Conservation (phyloP, 2,113 vertebrate species). For the Hippocampus comes region DNA sequence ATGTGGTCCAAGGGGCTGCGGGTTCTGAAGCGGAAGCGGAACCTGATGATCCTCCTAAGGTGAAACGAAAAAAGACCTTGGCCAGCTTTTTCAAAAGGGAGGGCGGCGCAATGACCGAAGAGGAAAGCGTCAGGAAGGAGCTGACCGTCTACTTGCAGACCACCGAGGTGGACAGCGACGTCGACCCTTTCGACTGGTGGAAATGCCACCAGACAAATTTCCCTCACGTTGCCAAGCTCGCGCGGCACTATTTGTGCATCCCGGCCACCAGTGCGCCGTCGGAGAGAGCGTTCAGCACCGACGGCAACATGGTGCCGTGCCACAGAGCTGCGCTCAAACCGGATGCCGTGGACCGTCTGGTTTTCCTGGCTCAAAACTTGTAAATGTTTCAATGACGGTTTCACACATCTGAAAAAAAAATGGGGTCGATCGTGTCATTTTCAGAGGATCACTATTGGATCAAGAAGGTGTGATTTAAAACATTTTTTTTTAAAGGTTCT, state of each 20-base stretch:
- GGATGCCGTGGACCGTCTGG: conserved; percentile 1
- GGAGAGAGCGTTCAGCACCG: not conserved
- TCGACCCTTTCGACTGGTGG: not conserved
- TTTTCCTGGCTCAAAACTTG: conserved; percentile 5
- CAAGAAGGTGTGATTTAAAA: too few relatives aligned
- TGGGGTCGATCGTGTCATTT: too few relatives aligned
- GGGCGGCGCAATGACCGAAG: not conserved
- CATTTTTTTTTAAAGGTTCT: too few relatives aligned
- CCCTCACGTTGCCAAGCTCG: not conserved
- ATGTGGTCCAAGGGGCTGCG: not conserved
- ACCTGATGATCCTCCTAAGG: not conserved
- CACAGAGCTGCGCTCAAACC: not conserved
- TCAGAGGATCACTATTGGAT: too few relatives aligned
- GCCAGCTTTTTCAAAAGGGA: conserved; percentile 7
- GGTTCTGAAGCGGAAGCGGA: not conserved
- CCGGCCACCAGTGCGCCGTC: not conserved
- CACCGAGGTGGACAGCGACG: not conserved
- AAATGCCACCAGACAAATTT: conserved; percentile 1
- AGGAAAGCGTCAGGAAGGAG: not conserved
- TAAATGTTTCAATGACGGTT: not conserved
- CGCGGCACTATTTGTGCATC: not conserved
- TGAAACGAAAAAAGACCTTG: not conserved
- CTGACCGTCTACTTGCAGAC: not conserved
- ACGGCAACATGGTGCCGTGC: not conserved
- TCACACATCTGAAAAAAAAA: too few relatives aligned